A percentile compares a stretch with the other conserved stretches of the same genome.
phyloP scores from a whole-genome alignment of 2,797 vertebrate species.

The Apogon talboti region DNA sequence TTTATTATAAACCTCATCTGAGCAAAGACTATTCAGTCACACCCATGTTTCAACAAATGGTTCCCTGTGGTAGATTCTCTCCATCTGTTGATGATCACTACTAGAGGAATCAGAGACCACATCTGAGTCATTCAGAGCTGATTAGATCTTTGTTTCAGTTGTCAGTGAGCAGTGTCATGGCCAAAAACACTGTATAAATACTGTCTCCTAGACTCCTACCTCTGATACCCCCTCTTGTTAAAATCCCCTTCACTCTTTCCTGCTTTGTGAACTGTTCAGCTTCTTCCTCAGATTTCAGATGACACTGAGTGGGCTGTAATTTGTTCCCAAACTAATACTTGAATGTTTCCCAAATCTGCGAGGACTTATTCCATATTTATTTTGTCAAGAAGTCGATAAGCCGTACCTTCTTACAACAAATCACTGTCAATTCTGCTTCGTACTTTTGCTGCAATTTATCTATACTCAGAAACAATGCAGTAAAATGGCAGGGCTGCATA shows the following conservation, averaged over 20 bases:
- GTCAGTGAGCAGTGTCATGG: constrained; percentile 2
- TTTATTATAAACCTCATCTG: no score
- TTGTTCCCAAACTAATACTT: constrained; percentile 40
- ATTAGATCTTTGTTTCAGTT: constrained; percentile 3
- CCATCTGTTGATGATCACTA: no score
- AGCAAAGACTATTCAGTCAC: no score
- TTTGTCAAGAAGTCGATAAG: constrained; percentile 5
- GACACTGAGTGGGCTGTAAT: constrained; percentile 29
- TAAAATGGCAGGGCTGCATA: background rate
- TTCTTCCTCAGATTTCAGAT: constrained; percentile 31
- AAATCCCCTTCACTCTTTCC: constrained; percentile 4
- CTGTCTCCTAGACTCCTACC: background rate
- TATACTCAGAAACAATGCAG: constrained; percentile 4
- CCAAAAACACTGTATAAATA: background rate
- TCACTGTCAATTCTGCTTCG: constrained; percentile 12
- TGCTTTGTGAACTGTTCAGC: constrained; percentile 4
- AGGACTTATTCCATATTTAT: constrained; percentile 24
- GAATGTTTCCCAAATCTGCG: constrained; percentile 28
- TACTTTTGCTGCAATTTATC: constrained; percentile 6
- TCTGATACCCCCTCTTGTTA: constrained; percentile 26
- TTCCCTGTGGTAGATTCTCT: no score
- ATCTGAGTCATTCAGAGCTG: background rate
- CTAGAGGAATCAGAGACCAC: no score
- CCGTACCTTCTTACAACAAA: constrained; percentile 1
- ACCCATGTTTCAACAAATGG: no score